These are phyloP conservation scores for Hippocampus guttulatus DNA, from an alignment of 2,113 vertebrate genomes.

Conservation along the genomic window DNA sequence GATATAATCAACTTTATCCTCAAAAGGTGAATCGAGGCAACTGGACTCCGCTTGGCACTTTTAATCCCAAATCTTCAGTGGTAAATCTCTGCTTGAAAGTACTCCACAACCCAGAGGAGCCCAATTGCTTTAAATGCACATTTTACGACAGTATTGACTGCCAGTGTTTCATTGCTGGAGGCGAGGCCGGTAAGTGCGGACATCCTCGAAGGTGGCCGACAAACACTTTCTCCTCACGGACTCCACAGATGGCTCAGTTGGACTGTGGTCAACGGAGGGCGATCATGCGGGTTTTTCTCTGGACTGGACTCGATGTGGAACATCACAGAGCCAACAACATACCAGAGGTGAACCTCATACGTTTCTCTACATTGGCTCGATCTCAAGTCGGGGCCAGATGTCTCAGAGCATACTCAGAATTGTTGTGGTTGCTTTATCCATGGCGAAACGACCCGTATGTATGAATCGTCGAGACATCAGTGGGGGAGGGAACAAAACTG, in stretches of 20 bases:
- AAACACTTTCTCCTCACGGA: slow-evolving; percentile 42
- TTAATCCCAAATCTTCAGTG: too few species aligned
- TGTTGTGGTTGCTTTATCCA: background rate
- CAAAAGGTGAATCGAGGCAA: too few species aligned
- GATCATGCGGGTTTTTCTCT: slow-evolving; percentile 43
- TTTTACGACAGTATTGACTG: too few species aligned
- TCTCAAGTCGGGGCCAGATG: background rate
- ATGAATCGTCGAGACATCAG: background rate
- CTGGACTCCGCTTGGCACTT: too few species aligned
- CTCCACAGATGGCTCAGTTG: slow-evolving; percentile 47
- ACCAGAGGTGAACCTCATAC: slow-evolving; percentile 30
- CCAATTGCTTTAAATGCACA: too few species aligned
- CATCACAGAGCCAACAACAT: slow-evolving; percentile 36
- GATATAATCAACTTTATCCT: too few species aligned
- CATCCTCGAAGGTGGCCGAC: slow-evolving; percentile 34
- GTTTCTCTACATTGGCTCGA: background rate
- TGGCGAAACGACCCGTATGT: background rate
- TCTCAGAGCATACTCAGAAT: background rate
- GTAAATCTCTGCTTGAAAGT: too few species aligned
- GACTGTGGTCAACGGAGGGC: slow-evolving; percentile 53
- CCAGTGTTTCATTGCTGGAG: too few species aligned
- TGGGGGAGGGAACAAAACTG: too few species aligned
- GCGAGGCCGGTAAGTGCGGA: background rate
- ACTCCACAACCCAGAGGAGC: too few species aligned
- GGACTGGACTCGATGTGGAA: slow-evolving; percentile 55